These are phyloP conservation scores for Mormyrus iriodes DNA, from an alignment of 2,113 vertebrate genomes.

Conservation along the genomic window DNA sequence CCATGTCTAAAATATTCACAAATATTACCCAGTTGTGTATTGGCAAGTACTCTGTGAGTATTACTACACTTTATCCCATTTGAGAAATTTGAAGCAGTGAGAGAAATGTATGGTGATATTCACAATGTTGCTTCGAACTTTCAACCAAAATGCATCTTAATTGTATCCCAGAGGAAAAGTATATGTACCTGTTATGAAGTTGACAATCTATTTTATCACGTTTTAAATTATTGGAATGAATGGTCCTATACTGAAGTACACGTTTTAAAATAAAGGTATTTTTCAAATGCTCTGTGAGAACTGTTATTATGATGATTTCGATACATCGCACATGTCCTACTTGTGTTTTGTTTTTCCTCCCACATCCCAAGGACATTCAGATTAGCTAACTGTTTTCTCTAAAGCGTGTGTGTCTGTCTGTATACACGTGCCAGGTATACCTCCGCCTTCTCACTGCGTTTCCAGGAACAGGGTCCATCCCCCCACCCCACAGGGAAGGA, in stretches of 20 bases:
- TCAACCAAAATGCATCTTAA: slow-evolving; percentile 2
- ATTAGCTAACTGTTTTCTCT: background rate
- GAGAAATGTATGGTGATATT: slow-evolving; percentile 11
- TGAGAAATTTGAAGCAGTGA: background rate
- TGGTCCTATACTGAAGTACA: slow-evolving; percentile 5
- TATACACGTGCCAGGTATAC: background rate
- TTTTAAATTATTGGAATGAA: slow-evolving; percentile 12
- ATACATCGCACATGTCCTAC: background rate
- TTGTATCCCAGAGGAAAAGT: background rate
- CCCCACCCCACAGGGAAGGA: background rate
- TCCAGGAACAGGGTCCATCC: background rate
- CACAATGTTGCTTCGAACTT: slow-evolving; percentile 24
- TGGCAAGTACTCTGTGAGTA: background rate
- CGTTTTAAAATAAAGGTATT: slow-evolving; percentile 39
- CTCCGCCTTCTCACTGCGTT: background rate
- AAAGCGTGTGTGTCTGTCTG: background rate
- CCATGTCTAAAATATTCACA: background rate
- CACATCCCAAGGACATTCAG: background rate
- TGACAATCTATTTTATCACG: slow-evolving; percentile 6
- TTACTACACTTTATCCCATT: background rate
- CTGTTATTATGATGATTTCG: background rate
- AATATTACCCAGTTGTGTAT: background rate
- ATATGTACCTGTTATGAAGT: background rate
- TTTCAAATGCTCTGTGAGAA: slow-evolving; percentile 30
- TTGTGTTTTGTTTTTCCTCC: background rate